Base-by-base conservation (phyloP, 2,113 vertebrate species). In the Anthoscopus minutus region DNA sequence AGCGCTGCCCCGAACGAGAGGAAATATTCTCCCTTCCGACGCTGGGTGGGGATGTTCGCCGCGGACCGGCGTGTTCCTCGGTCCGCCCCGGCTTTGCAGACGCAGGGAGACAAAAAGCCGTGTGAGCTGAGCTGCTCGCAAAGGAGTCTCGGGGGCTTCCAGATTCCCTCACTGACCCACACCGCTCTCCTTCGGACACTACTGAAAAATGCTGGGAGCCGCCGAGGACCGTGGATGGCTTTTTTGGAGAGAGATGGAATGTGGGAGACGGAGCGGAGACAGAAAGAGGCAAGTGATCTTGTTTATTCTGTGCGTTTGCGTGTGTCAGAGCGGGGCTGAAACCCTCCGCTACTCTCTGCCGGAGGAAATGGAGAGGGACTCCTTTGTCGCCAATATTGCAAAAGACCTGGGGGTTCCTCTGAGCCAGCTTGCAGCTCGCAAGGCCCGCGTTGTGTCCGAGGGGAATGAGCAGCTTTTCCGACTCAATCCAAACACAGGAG, bases 361-460 rank as follows among this genome's bases (percentile, higher is more conserved):
- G 22, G 98, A 99, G 93, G 98, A 98, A 94, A 98, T 97, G 97
- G 97, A 95, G 58, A 98, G 96, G 13, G 97, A 98, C 9, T 91
- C 97, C 12, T 96, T 98, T 81, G 96, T 99, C 3, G 98, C 98
- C 70, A 96, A 98, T 88, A 79, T 99, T 42, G 93, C 97, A 24
- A 97, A 98, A 45, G 97, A 98, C 70, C 80, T 99, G 83, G 98
- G 98, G 2, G 35, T 98, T 80, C 89, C 98, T 74, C 78, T 97
- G 12, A 96, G 92, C 88, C 97, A 98, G 89, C 92, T 99, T 14
- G 89, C 89, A 3, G 97, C 94, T 64, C 97, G 98, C 40, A 97
- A 82, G 18, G 97, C 98, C 53, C 98, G 92, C 2, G 87, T 99
- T 24, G 97, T 98, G 47, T 96, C 97, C 31, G 97, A 98, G 61